Percentiles rank a stretch among this genome's conserved stretches.
These are phyloP conservation scores for Trachelus tabidus DNA, from an alignment of 2,888 invertebrate species.

Conservation along the genomic window DNA sequence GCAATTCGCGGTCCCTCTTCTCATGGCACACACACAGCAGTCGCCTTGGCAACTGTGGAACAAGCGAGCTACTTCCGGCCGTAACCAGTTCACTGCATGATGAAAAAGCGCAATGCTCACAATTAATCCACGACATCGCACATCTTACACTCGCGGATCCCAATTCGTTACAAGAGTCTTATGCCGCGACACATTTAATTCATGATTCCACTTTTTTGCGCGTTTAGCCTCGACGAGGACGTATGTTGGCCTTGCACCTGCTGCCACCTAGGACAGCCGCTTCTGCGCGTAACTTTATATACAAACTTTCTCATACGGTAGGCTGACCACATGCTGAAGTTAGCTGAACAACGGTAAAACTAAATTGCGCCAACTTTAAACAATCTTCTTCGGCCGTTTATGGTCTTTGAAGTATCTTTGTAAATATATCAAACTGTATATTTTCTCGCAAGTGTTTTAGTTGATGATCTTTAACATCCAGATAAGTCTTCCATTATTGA, in stretches of 20 bases:
- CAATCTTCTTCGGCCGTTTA: background rate
- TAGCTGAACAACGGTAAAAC: background rate
- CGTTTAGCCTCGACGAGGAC: slow-evolving; percentile 34
- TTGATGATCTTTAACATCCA: background rate
- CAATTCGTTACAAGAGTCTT: slow-evolving; percentile 12
- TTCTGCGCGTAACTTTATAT: background rate
- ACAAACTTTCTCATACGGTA: background rate
- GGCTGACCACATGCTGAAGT: background rate
- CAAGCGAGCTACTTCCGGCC: slow-evolving; percentile 45
- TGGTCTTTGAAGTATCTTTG: background rate
- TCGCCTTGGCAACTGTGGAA: slow-evolving; percentile 60
- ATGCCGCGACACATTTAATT: slow-evolving; percentile 41
- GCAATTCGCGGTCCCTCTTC: slow-evolving; percentile 21
- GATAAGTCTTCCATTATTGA: background rate
- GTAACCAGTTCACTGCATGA: slow-evolving; percentile 14
- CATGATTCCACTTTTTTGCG: slow-evolving; percentile 46
- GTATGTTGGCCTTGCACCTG: slow-evolving; percentile 37
- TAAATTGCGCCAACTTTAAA: background rate
- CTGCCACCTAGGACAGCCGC: slow-evolving; percentile 27
- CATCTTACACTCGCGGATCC: slow-evolving; percentile 25
- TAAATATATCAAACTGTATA: background rate
- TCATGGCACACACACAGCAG: slow-evolving; percentile 43
- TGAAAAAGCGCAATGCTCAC: slow-evolving; percentile 8
- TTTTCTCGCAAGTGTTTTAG: background rate
- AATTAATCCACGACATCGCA: slow-evolving; percentile 16